Evolutionary conservation across 1,140 invertebrate genomes (phyloP).

Genomic region (Mylabris phalerata): DNA sequence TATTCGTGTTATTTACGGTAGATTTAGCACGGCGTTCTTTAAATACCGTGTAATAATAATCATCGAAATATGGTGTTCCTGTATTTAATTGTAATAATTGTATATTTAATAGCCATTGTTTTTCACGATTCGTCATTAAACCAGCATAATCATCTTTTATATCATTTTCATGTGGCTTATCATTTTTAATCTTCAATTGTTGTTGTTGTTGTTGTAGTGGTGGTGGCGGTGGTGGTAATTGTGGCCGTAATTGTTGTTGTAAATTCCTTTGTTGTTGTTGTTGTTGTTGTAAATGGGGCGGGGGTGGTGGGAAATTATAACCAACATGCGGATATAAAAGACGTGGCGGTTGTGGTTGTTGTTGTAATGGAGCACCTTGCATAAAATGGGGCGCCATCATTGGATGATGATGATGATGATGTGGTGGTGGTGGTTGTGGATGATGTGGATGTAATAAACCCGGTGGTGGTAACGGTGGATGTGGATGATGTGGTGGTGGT

Average conservation of each 20-base stretch:
- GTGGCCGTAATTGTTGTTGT: constrained; percentile 18
- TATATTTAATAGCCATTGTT: constrained; percentile 90
- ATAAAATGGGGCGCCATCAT: constrained; percentile 37
- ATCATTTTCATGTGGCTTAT: constrained; percentile 21
- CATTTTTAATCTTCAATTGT: constrained; percentile 18
- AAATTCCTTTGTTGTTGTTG: constrained; percentile 5
- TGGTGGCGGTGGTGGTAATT: too few species aligned
- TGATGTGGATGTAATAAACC: constrained; percentile 40
- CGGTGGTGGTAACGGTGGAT: constrained; percentile 32
- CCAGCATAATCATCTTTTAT: constrained; percentile 74
- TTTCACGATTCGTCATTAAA: constrained; percentile 84
- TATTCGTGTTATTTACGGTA: constrained; percentile 30
- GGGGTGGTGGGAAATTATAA: constrained; percentile 35
- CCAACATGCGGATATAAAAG: constrained; percentile 21
- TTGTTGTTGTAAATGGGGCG: constrained; percentile 24
- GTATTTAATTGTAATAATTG: constrained; percentile 83
- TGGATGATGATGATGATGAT: constrained; percentile 26
- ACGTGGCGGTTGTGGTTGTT: constrained; percentile 3
- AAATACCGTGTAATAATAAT: constrained; percentile 76
- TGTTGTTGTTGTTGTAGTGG: constrained; percentile 28
- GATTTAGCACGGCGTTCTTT: constrained; percentile 51
- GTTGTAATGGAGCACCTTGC: constrained; percentile 29
- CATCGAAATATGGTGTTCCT: constrained; percentile 77
- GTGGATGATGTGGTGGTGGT: constrained; percentile 20
- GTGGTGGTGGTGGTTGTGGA: constrained; percentile 30